Evolutionary conservation across 1,140 invertebrate species (phyloP), one percentile per base, ranked within the genome.

Genomic region (Gonioctena quinquepunctata): DNA sequence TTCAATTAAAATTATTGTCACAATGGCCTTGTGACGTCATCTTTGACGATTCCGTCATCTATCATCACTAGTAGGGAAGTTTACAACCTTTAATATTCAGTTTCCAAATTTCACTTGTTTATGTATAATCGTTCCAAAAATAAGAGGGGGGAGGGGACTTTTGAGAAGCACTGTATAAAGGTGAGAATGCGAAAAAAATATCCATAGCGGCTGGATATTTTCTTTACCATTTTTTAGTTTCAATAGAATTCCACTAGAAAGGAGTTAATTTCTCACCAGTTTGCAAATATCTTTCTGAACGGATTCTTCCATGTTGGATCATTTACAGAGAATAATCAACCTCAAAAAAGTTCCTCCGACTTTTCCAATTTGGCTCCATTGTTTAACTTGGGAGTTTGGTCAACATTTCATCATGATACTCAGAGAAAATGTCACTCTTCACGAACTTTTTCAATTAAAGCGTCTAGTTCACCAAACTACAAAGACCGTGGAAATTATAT

Each of bases 341-440:
- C 21, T 25, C 56, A 25, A 16, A 25, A 59, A 59, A 59, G 56
- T 59, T 59, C 13, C 25, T n/a, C 13, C 21, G n/a, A 23, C 56
- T 59, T 59, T 59, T 59, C 25, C 56, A 59, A 59, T 59, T 59
- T 59, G 26, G 11, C 21, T 59, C 13, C 56, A 59, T 59, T 59
- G 56, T 59, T 59, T 59, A 59, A 59, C 56, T 59, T 59, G 25
- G 26, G 26, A 59, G 56, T 59, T 59, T 16, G 56, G 56, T 59
- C 56, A 59, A 59, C 56, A 59, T 59, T 59, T 25, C 56, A 59
- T 25, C 21, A 25, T n/a, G 25, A 59, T 59, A 25, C 56, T 25
- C 23, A n/a, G 26, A 59, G 56, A 59, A 59, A 59, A 59, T 59
- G 56, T 59, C 56, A 59, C 56, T 59, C n/a, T n/a, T 23, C 56